A percentile compares a stretch with the other conserved stretches of the same genome.
phyloP scores from a whole-genome alignment of 2,797 vertebrate genomes.

The Mormyrus proboscirostris region DNA sequence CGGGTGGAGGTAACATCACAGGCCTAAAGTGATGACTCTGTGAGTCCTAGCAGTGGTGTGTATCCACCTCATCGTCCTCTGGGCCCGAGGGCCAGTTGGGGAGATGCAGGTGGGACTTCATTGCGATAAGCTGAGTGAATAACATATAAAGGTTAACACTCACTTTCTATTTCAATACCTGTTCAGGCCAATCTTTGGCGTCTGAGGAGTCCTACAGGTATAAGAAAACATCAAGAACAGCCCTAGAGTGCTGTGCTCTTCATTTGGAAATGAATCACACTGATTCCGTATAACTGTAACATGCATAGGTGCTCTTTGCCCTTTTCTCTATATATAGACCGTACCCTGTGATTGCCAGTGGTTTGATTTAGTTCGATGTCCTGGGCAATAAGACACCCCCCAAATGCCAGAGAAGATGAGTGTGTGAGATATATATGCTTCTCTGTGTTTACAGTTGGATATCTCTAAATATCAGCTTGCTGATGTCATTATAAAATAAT shows the following conservation, averaged over 20 bases:
- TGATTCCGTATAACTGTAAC: not conserved
- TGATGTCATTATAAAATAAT: not conserved
- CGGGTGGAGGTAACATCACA: constrained; percentile 16
- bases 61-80: not conserved
- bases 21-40: constrained; percentile 12
- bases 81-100: not conserved
- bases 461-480: not conserved
- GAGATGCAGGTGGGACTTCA: not conserved
- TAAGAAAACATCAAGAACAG: not conserved
- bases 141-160: not conserved
- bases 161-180: not conserved
- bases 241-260: not conserved
- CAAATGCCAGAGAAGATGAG: not conserved
- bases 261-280: not conserved
- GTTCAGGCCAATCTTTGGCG: not conserved
- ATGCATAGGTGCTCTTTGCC: not conserved
- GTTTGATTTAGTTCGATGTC: not conserved
- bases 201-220: not conserved
- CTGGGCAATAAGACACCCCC: not conserved
- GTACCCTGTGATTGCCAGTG: not conserved
- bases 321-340: not conserved
- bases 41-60: not conserved
- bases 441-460: not conserved
- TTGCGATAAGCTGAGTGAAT: not conserved
- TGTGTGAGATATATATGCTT: not conserved